Percentiles rank a stretch among this genome's conserved stretches.
These are phyloP conservation scores for Lymantria dispar DNA, from an alignment of 2,888 invertebrate genomes.

Conservation along the genomic window DNA sequence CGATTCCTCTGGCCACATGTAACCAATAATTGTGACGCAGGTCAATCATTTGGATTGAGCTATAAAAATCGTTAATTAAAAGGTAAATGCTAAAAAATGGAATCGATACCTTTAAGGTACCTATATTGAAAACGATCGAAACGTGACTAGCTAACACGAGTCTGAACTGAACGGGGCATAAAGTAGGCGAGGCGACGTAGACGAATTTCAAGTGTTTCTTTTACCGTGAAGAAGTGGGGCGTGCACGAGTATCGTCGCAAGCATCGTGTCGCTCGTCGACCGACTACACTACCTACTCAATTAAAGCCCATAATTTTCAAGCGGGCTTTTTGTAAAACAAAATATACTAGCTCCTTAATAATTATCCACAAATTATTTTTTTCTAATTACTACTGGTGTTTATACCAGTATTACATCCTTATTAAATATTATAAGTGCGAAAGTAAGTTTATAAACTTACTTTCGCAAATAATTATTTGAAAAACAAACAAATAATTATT, in stretches of 20 bases:
- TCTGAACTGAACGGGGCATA: constrained; percentile 53
- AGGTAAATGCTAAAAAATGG: neutral
- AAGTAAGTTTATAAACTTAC: too few relatives aligned
- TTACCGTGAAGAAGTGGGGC: constrained; percentile 65
- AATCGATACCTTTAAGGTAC: constrained; percentile 1
- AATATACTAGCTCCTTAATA: neutral
- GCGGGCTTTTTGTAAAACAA: constrained; percentile 4
- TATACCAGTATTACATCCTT: too few relatives aligned
- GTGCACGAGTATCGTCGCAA: constrained; percentile 66
- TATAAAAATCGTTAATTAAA: neutral
- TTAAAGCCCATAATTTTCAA: constrained; percentile 13
- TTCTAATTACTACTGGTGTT: too few relatives aligned
- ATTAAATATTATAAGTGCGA: too few relatives aligned
- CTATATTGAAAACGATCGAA: constrained; percentile 26
- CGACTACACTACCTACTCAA: constrained; percentile 21
- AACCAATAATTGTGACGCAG: too few relatives aligned
- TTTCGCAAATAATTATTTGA: too few relatives aligned
- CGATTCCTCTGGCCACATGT: too few relatives aligned
- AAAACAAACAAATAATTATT: too few relatives aligned
- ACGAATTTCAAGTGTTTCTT: constrained; percentile 73
- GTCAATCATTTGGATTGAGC: neutral
- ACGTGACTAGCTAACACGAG: constrained; percentile 51
- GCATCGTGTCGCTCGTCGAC: constrained; percentile 14
- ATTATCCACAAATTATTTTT: too few relatives aligned
- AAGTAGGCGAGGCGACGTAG: constrained; percentile 59